Evolutionary conservation across 2,113 vertebrate species (phyloP), one percentile per base, ranked within the genome.

Genomic region (Pseudopipra pipra): DNA sequence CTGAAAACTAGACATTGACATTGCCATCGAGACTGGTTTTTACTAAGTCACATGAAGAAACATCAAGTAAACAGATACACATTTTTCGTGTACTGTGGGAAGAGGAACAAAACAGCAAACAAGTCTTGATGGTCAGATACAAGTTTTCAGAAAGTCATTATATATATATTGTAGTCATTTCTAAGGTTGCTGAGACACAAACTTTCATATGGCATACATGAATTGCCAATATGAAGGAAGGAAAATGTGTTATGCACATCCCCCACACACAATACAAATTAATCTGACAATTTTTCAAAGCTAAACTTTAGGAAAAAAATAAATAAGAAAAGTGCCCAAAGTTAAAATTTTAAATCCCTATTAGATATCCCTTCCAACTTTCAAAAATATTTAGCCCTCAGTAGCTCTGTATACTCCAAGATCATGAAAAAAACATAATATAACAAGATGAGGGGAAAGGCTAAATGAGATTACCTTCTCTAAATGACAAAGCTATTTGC

Each of bases 401-500:
- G 68, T 21, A 89, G 47, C 30, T 78, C 47, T 90, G 27, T 44
- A 65, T 49, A 81, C 28, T 19, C 9, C 28, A 82, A 58, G 75
- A 87, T 46, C 28, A 80, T 44, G 37, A 85, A 84, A 91, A 84
- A 63, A 33, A 0, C 8, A 6, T 39, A 39, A 44, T 2, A n/a
- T 7, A 85, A 89, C 54, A 85, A 82, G 52, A 79, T 13, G 27
- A 93, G 52, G 41, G 44, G 47, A 71, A 91, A 95, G 47, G 51
- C 87, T 94, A 87, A 94, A 95, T 70, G 74, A 93, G 59, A 96
- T 94, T 91, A 88, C 75, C 39, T 87, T 81, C 47, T 62, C 46
- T 88, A 91, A 96, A 90, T 39, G 59, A 91, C 78, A 88, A 83
- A 85, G 82, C 55, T 93, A 80, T 94, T 77, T 90, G 43, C 72